A percentile compares a stretch with the other conserved stretches of the same genome.
These are phyloP conservation scores for Dinoponera quadriceps DNA, from an alignment of 1,140 invertebrate genomes.

Conservation along the genomic window DNA sequence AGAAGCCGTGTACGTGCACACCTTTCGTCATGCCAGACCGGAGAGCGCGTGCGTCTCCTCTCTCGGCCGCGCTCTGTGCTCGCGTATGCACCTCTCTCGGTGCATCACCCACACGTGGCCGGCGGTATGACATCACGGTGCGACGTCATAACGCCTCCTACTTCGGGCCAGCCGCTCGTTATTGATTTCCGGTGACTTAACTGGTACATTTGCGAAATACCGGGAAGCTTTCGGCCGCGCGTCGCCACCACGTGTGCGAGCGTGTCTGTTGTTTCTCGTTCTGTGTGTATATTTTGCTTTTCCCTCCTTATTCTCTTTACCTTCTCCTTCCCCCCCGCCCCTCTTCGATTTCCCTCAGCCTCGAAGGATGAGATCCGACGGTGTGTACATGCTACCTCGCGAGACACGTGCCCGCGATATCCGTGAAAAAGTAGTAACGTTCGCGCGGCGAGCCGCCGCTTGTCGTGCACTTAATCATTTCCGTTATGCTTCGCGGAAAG, in stretches of 20 bases:
- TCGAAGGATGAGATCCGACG: too few relatives aligned
- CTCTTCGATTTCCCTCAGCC: too few relatives aligned
- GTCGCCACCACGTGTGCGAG: background rate
- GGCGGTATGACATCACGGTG: slow-evolving; percentile 20
- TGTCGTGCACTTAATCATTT: background rate
- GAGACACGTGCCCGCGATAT: too few relatives aligned
- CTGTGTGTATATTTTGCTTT: background rate
- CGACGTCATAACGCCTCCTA: slow-evolving; percentile 41
- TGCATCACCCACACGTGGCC: background rate
- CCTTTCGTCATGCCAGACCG: background rate
- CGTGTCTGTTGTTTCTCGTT: background rate
- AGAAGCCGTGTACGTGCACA: background rate
- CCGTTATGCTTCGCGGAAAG: slow-evolving; percentile 9
- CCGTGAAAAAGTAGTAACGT: too few relatives aligned
- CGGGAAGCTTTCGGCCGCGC: background rate
- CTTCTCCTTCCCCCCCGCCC: too few relatives aligned
- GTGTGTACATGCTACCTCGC: too few relatives aligned
- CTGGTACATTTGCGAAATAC: slow-evolving; percentile 3
- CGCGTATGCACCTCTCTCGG: background rate
- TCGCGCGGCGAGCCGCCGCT: too few relatives aligned
- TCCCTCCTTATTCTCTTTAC: too few relatives aligned
- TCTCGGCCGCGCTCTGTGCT: background rate
- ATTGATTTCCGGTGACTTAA: slow-evolving; percentile 44
- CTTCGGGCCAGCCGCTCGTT: background rate
- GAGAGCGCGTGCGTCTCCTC: background rate